Percentiles rank a stretch among this genome's conserved stretches.
Conservation (phyloP, 2,888 invertebrate genomes). For the Andricus quercusramuli region DNA sequence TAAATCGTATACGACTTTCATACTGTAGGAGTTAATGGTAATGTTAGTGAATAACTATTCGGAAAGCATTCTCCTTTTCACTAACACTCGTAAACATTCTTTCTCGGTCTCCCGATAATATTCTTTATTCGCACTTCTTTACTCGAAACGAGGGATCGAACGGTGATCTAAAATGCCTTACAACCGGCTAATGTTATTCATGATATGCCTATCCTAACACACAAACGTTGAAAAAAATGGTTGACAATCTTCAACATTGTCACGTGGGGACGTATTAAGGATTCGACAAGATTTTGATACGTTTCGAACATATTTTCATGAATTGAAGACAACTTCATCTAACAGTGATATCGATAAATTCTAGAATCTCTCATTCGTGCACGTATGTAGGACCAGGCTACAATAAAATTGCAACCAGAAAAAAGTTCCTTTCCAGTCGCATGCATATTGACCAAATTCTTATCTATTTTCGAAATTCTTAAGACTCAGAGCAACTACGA, state of each 20-base stretch:
- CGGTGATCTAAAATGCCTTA: conserved; percentile 28
- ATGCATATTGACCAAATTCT: conserved; percentile 59
- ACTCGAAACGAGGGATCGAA: conserved; percentile 50
- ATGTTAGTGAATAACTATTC: conserved; percentile 16
- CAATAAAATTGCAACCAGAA: conserved; percentile 42
- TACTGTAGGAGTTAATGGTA: conserved; percentile 48
- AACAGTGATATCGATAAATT: conserved; percentile 29
- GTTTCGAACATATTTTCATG: conserved; percentile 44
- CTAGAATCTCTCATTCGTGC: conserved; percentile 49
- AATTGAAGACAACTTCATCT: conserved; percentile 22
- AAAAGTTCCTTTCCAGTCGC: conserved; percentile 50
- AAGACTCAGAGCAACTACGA: conserved; percentile 30
- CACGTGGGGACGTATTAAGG: conserved; percentile 39
- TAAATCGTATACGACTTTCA: conserved; percentile 58
- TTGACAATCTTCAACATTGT: conserved; percentile 66
- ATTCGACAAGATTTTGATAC: conserved; percentile 48
- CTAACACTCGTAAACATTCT: conserved; percentile 43
- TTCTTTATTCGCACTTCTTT: conserved; percentile 32
- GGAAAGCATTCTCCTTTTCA: conserved; percentile 23
- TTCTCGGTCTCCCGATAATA: conserved; percentile 38
- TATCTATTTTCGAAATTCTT: conserved; percentile 43
- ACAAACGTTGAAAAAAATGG: conserved; percentile 70
- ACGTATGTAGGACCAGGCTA: conserved; percentile 43
- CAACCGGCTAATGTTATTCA: conserved; percentile 18
- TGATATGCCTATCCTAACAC: conserved; percentile 65